Base-by-base conservation (phyloP, 53 echinoderm and acorn worm genomes). In the Arbacia lixula region DNA sequence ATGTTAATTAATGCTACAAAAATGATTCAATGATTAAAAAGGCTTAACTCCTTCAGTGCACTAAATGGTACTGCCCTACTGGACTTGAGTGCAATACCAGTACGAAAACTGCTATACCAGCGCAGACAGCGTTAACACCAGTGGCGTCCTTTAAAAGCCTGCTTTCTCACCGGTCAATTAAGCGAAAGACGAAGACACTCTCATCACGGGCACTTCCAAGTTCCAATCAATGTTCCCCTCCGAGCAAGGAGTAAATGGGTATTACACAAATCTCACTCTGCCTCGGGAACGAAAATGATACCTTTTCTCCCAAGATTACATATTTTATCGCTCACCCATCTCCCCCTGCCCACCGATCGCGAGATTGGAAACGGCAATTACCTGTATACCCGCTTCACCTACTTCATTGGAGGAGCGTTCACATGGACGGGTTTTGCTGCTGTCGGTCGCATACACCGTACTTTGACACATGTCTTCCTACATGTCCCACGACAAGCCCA, bases 261-360 rank as follows among this genome's bases (percentile, higher is more conserved):
- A 6, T n/a, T 6, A 63, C 33, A 66, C 38, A 31, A 66, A 66
- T 66, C 66, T 38, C 66, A 16, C 20, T n/a, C 19, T 33, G 9
- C 36, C 66, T 38, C 38, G 9, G 66, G 66, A 38, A 66, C 21
- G 24, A 38, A 66, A 66, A 66, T 37, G 36, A 38, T 37, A 37
- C 36, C 38, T 38, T 66, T 66, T 66, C 22, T 24, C 66, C 37
- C 28, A 36, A 37, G 36, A 66, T 66, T 66, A 66, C 66, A 66
- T 66, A 66, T 66, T 66, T 66, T 66, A 66, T 66, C 66, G 66
- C 37, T 66, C 38, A 66, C 24, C 66, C 66, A 66, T 66, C 66
- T 66, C 66, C 63, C 22, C 66, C 28, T 22, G n/a, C 36, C 36
- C 66, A 6, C 8, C 38, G 66, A 66, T 66, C 66, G 24, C 36